Percentiles rank a stretch among this genome's conserved stretches.
These are phyloP conservation scores for Ochropacha duplaris DNA, from an alignment of 2,888 invertebrate species.

Conservation along the genomic window DNA sequence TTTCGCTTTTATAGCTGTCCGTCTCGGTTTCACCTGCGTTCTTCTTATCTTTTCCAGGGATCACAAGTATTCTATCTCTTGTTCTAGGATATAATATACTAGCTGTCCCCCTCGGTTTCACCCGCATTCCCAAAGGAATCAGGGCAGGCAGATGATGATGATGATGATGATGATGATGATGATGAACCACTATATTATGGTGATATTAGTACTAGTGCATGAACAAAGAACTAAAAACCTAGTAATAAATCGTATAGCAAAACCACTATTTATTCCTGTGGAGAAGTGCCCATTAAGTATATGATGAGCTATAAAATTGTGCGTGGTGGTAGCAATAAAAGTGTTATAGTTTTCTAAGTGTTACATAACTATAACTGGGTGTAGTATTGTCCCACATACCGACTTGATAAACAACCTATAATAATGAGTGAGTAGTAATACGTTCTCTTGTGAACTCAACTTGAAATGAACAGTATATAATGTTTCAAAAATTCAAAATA, in stretches of 20 bases:
- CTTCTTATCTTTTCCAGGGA: no score
- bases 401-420: not conserved
- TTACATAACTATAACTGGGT: not conserved
- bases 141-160: no score
- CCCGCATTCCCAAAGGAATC: no score
- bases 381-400: not conserved
- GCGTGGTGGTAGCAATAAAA: constrained; percentile 21
- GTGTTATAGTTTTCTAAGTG: constrained; percentile 18
- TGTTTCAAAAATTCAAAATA: no score
- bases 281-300: constrained; percentile 22
- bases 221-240: not conserved
- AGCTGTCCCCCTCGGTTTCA: no score
- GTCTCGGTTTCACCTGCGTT: no score
- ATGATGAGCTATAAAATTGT: constrained; percentile 26
- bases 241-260: constrained; percentile 4
- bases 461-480: not conserved
- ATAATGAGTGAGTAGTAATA: not conserved
- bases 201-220: not conserved
- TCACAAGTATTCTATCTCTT: no score
- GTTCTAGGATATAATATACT: no score
- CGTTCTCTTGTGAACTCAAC: not conserved
- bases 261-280: constrained; percentile 14
- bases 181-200: no score
- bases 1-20: no score
- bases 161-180: no score